Evolutionary conservation across 2,113 vertebrate genomes (phyloP).

Genomic region (Argyrosomus japonicus): DNA sequence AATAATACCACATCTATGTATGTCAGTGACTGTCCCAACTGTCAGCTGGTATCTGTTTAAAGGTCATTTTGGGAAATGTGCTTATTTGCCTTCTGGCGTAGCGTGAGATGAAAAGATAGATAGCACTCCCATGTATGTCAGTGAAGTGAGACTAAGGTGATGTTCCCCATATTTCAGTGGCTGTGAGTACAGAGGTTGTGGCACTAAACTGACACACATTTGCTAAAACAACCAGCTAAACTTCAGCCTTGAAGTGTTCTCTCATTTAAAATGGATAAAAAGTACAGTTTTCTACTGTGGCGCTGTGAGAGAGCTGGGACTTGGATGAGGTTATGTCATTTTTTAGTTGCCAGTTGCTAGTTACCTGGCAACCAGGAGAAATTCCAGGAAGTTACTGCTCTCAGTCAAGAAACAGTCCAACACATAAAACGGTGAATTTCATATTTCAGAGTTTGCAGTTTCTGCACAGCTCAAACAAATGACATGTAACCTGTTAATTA

Average conservation of each 20-base stretch:
- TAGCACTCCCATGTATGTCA: neutral
- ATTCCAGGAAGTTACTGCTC: neutral
- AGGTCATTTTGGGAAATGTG: neutral
- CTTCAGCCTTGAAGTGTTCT: no score
- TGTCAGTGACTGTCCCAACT: neutral
- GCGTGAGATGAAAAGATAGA: neutral
- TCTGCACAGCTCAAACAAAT: neutral
- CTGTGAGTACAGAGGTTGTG: no score
- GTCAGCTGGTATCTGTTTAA: no score
- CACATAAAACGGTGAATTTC: neutral
- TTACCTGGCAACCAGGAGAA: neutral
- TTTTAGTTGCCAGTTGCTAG: neutral
- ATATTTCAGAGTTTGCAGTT: neutral
- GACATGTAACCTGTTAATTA: neutral
- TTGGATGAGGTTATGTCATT: neutral
- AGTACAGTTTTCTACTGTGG: no score
- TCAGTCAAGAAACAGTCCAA: neutral
- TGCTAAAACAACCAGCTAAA: no score
- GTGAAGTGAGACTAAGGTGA: neutral
- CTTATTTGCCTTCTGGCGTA: neutral
- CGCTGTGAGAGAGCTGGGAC: neutral
- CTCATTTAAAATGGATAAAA: no score
- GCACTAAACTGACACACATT: no score
- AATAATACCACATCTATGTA: neutral
- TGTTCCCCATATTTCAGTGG: neutral